These are phyloP conservation scores for Diceros bicornis DNA, from an alignment of 2,797 vertebrate genomes.

Conservation along the genomic window DNA sequence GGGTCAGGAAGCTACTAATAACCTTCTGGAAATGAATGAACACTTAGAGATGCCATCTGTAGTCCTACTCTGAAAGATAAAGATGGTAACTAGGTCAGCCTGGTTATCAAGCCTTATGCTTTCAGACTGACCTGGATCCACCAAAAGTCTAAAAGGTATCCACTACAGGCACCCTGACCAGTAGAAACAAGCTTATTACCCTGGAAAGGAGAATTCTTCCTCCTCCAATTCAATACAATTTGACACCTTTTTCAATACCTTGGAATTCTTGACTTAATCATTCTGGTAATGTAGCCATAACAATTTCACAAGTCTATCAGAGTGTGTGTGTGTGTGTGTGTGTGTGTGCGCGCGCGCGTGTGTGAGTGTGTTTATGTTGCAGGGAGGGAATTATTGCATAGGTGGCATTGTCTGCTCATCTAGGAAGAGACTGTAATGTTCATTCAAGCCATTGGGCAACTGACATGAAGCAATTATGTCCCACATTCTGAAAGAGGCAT, in stretches of 20 bases:
- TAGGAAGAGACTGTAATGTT: slow-evolving; percentile 56
- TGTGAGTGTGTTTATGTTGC: not conserved
- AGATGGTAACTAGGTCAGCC: not conserved
- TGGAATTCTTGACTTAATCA: slow-evolving; percentile 25
- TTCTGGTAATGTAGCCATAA: not conserved
- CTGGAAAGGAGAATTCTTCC: slow-evolving; percentile 28
- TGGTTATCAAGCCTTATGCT: not conserved
- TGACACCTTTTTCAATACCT: not conserved
- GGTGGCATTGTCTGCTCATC: slow-evolving; percentile 65
- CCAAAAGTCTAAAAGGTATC: not conserved
- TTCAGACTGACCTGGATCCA: slow-evolving; percentile 12
- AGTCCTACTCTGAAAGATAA: not conserved
- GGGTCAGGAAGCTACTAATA: not conserved
- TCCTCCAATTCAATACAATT: slow-evolving; percentile 10
- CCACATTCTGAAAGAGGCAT: slow-evolving; percentile 82
- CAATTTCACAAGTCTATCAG: not conserved
- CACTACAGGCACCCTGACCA: not conserved
- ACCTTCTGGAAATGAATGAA: not conserved
- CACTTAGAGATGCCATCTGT: not conserved
- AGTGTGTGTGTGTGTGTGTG: not conserved
- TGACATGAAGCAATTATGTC: slow-evolving; percentile 77
- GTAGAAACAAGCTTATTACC: not conserved
- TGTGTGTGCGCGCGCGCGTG: not conserved
- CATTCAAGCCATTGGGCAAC: slow-evolving; percentile 81
- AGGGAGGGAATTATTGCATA: slow-evolving; percentile 46